Percentiles rank a stretch among this genome's conserved stretches.
phyloP scores from a whole-genome alignment of 2,888 invertebrate genomes.

The Amitus sp. region DNA sequence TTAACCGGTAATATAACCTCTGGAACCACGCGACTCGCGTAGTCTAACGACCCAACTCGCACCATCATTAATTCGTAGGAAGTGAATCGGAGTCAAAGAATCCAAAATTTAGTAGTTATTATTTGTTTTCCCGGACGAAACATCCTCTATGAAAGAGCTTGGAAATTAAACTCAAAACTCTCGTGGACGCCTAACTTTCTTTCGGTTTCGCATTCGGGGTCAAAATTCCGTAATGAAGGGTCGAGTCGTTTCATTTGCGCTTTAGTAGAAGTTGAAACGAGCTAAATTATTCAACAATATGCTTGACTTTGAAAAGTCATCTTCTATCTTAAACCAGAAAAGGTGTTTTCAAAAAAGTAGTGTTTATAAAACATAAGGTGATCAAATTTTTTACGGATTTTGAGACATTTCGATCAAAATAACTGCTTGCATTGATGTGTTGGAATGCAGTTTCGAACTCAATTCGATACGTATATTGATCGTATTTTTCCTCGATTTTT shows the following conservation, averaged over 20 bases:
- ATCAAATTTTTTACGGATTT: too few species aligned
- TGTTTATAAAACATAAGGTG: too few species aligned
- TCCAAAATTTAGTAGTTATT: slow-evolving; percentile 38
- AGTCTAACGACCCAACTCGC: slow-evolving; percentile 5
- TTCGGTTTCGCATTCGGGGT: slow-evolving; percentile 21
- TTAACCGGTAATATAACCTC: too few species aligned
- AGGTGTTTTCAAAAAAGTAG: too few species aligned
- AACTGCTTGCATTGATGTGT: too few species aligned
- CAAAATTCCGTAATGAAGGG: background rate
- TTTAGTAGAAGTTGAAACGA: background rate
- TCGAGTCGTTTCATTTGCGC: background rate
- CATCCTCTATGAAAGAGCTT: slow-evolving; percentile 23
- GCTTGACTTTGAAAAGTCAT: background rate
- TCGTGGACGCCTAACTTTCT: slow-evolving; percentile 23
- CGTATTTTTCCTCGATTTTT: too few species aligned
- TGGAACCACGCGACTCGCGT: slow-evolving; percentile 18
- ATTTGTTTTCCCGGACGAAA: slow-evolving; percentile 35
- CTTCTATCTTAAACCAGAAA: too few species aligned
- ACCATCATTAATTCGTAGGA: slow-evolving; percentile 24
- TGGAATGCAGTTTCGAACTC: too few species aligned
- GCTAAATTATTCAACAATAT: background rate
- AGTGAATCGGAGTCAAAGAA: slow-evolving; percentile 36
- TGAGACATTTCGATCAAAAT: too few species aligned
- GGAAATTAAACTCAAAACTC: slow-evolving; percentile 22
- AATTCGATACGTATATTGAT: too few species aligned